phyloP scores from a whole-genome alignment of 2,888 invertebrate species.

The Cyclophora albipunctata region DNA sequence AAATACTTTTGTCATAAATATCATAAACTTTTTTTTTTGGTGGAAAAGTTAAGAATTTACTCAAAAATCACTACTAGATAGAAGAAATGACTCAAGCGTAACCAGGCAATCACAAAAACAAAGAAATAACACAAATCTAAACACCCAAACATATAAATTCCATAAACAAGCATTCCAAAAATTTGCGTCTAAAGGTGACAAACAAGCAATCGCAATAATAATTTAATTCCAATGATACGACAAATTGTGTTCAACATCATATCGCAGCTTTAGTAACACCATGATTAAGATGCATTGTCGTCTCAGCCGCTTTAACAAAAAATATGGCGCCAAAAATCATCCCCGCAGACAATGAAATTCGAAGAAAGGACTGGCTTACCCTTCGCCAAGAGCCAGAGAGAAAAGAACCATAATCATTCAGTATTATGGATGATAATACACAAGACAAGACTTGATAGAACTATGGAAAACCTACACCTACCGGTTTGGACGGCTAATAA shows the following conservation, averaged over 20 bases:
- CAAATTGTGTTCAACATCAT: slow-evolving; percentile 12
- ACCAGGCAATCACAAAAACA: too few species aligned
- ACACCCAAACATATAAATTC: too few species aligned
- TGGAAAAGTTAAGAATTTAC: too few species aligned
- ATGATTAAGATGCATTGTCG: slow-evolving; percentile 13
- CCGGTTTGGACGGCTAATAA: slow-evolving; percentile 43
- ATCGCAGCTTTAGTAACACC: slow-evolving; percentile 10
- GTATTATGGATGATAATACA: slow-evolving; percentile 15
- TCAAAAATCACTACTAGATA: too few species aligned
- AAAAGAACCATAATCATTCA: slow-evolving; percentile 3
- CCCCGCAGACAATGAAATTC: slow-evolving; percentile 29
- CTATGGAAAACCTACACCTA: slow-evolving; percentile 33
- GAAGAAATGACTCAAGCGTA: too few species aligned
- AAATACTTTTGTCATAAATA: too few species aligned
- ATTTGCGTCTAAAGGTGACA: too few species aligned
- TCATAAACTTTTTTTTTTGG: too few species aligned
- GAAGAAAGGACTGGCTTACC: slow-evolving; percentile 20
- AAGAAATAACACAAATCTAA: too few species aligned
- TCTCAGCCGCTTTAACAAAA: slow-evolving; percentile 16
- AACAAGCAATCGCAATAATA: too few species aligned
- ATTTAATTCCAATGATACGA: neutral
- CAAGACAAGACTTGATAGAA: slow-evolving; percentile 25
- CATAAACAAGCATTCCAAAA: too few species aligned
- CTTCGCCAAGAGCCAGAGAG: slow-evolving; percentile 7
- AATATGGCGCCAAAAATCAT: slow-evolving; percentile 30